Percentiles rank a stretch among this genome's conserved stretches.
phyloP scores from a whole-genome alignment of 2,797 vertebrate genomes.

The Helostoma temminkii region DNA sequence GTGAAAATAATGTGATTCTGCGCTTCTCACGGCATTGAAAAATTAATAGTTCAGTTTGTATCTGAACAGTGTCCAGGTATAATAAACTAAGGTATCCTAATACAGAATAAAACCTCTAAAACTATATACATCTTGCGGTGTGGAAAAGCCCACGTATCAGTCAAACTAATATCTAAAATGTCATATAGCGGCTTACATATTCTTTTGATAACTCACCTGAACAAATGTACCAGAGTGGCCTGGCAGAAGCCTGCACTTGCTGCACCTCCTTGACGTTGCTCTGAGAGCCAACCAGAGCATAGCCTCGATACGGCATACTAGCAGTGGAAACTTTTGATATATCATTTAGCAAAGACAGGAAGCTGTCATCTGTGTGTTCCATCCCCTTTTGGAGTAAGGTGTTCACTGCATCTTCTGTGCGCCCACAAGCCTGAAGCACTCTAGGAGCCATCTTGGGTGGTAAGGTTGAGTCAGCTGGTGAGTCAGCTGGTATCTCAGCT shows the following conservation, averaged over 20 bases:
- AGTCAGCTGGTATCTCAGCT: constrained; percentile 41
- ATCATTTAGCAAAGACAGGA: constrained; percentile 89
- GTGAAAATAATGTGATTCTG: too few relatives aligned
- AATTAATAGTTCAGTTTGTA: too few relatives aligned
- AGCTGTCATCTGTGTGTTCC: constrained; percentile 77
- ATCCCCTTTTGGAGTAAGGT: constrained; percentile 84
- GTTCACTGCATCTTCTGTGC: constrained; percentile 88
- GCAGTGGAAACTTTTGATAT: constrained; percentile 81
- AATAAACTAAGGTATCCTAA: too few relatives aligned
- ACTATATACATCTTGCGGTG: not conserved
- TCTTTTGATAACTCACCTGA: constrained; percentile 86
- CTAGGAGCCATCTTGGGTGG: constrained; percentile 66
- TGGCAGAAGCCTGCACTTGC: constrained; percentile 78
- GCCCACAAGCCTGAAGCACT: constrained; percentile 90
- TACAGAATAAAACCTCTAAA: not conserved
- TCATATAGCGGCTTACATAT: not conserved
- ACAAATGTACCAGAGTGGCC: constrained; percentile 95
- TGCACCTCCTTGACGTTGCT: constrained; percentile 84
- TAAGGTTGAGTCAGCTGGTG: accelerated
- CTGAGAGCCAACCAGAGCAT: constrained; percentile 85
- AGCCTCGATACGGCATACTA: constrained; percentile 93
- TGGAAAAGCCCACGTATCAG: not conserved
- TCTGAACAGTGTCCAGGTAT: too few relatives aligned
- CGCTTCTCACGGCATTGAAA: too few relatives aligned
- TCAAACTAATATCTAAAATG: not conserved